Evolutionary conservation across 2,888 invertebrate species (phyloP), one percentile per base, ranked within the genome.

Genomic region (Eumerus sabulonum): DNA sequence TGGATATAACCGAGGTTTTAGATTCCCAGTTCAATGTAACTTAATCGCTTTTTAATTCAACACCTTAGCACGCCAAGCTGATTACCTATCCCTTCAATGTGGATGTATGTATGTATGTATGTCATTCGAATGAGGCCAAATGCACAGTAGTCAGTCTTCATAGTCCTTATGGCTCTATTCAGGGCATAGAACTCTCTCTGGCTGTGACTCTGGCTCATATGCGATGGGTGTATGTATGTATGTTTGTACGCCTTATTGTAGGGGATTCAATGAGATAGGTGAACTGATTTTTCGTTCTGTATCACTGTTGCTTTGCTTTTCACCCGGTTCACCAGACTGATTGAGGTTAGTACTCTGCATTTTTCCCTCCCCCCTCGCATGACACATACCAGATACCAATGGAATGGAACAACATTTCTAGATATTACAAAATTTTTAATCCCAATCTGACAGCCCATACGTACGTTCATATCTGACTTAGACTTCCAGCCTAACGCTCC

Each of bases 41-140:
- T 59, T 74, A 74, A 79, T 79, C 74, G 74, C 59, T 70, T 79
- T 79, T 79, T 70, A 64, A 79, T 79, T 70, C 57, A 68, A 68
- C 73, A 67, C 77, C 47, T 63, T 45, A 2, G 42, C 17, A 9
- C 42, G n/a, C n/a, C 18, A 47, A 47, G 59, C 17, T 57, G 60
- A 11, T n/a, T 16, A 13, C 27, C 35, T 14, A 9, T n/a, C n/a
- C n/a, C n/a, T n/a, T n/a, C n/a, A n/a, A n/a, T n/a, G n/a, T n/a
- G n/a, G n/a, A n/a, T n/a, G n/a, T n/a, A n/a, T n/a, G n/a, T n/a
- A n/a, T n/a, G n/a, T n/a, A n/a, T n/a, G n/a, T n/a, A n/a, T 18
- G 47, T 1, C 27, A 27, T 27, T n/a, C 11, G 14, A 60, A 56
- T 67, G 54, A 62, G 66, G 72, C 64, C 64, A 71, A 54, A 64